phyloP scores from a whole-genome alignment of 2,888 invertebrate genomes.

The Cerastoderma edule region DNA sequence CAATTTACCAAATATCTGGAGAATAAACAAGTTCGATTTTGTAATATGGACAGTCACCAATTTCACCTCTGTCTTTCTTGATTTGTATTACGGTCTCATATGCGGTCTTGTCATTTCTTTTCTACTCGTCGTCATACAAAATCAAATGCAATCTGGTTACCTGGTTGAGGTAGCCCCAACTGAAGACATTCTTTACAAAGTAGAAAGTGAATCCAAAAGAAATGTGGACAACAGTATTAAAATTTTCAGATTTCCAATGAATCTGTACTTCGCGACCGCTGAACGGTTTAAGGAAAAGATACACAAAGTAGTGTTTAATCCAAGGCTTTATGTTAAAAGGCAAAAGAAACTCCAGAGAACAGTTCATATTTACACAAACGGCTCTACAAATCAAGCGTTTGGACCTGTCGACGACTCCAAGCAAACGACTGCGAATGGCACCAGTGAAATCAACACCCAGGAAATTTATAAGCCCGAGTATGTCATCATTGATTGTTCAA shows the following conservation, averaged over 20 bases:
- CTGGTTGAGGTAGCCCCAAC: constrained; percentile 39
- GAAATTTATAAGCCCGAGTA: constrained; percentile 10
- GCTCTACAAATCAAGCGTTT: not conserved
- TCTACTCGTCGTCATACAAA: constrained; percentile 63
- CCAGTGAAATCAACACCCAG: not conserved
- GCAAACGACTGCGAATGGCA: not conserved
- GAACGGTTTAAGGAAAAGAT: constrained; percentile 54
- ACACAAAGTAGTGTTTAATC: constrained; percentile 38
- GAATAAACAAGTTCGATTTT: constrained; percentile 90
- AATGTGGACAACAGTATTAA: constrained; percentile 28
- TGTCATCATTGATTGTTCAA: constrained; percentile 70
- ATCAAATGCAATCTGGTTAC: constrained; percentile 57
- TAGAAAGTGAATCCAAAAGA: constrained; percentile 22
- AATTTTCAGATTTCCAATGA: constrained; percentile 53
- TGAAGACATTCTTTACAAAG: constrained; percentile 46
- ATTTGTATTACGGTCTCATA: constrained; percentile 73
- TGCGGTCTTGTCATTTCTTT: constrained; percentile 71
- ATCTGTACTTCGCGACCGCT: constrained; percentile 54
- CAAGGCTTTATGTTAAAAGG: constrained; percentile 18
- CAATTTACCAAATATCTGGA: constrained; percentile 89
- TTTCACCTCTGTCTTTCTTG: constrained; percentile 64
- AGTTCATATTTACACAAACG: not conserved
- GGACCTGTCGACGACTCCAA: not conserved
- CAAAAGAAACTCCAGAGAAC: not conserved
- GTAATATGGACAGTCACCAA: constrained; percentile 81